Base-by-base conservation (phyloP, 2,888 invertebrate species). In the Eucriotettix oculatus region DNA sequence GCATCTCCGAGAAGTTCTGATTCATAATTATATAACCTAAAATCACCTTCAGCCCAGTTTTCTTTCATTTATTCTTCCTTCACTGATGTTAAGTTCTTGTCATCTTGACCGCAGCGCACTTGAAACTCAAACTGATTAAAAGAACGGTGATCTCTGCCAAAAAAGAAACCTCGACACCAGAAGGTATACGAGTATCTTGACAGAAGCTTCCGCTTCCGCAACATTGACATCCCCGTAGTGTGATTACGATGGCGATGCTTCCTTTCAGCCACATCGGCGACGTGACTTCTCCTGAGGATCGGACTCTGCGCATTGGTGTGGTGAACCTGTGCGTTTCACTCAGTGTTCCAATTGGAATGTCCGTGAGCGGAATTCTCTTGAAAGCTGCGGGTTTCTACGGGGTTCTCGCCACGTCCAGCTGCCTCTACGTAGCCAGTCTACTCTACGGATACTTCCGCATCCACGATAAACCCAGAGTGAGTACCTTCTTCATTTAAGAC, bases 241-340 rank as follows among this genome's bases (percentile, higher is more conserved):
- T 29, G 29, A 29, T 29, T 29, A 29, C 29, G 29, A 29, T 29
- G 29, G 48, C 9, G 48, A n/a, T 90, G 89, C 89, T 89, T 17
- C 84, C 91, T 65, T 88, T 93, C 74, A 89, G 90, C 74, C 93
- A 92, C 70, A 86, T 94, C 62, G 89, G 86, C 1, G 91, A 93
- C 70, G 86, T 91, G 16, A 90, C 92, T 5, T 85, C 86, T 3
- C 82, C 87, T 64, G 86, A 90, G 71, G 86, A 85, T 67, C 81
- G 92, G 66, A 93, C 93, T 29, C 76, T 90, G 56, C 75, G 93
- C 64, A 90, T 94, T 67, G 91, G 92, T 41, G 84, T 93, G 58
- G 85, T 91, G 64, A 94, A 94, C 74, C 81, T 92, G 10, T 92
- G 91, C 73, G 85, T 90, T 67, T 92, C 92, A 1, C 75, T 93